Base-by-base conservation (phyloP, 2,888 invertebrate genomes). In the Eupithecia exiguata region DNA sequence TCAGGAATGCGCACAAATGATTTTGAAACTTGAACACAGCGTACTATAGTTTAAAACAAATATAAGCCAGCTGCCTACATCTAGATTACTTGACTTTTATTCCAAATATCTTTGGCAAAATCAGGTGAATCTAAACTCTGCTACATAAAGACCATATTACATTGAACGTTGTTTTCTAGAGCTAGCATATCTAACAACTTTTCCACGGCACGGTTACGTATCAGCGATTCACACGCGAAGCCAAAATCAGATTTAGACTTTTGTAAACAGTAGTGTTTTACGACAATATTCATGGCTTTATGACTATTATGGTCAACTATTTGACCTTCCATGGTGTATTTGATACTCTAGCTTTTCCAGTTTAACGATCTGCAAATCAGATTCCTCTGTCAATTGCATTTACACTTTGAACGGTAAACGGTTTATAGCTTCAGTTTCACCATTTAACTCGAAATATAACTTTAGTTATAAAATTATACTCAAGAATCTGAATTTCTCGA, bases 201-300 rank as follows among this genome's bases (percentile, higher is more conserved):
- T 69, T 69, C 36, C 63, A 62, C 49, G 67, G 30, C 74, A 72
- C 70, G 71, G 63, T 65, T 68, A 70, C 70, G 40, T 77, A 69
- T 63, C 70, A 63, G 43, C 76, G 73, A 73, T 72, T 53, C 69
- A 76, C 74, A 73, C 67, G 71, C 72, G 38, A 63, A 77, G 71
- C 74, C 74, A 68, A 74, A 74, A 77, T 74, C 72, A 69, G 74
- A 76, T 77, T 77, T 69, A 77, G 70, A 65, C 69, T 78, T 74
- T 53, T 76, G 75, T 74, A 74, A 77, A 75, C 75, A 77, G 16
- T 67, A 63, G 61, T 74, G 71, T 68, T 77, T 78, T 78, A 77
- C 74, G 75, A 77, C 71, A 72, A n/a, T 30, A 69, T 74, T 72
- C 77, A 71, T 74, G 63, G 68, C 63, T 68, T 74, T 68, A 74